These are phyloP conservation scores for Oryzaephilus surinamensis DNA, from an alignment of 1,140 invertebrate species.

Conservation along the genomic window DNA sequence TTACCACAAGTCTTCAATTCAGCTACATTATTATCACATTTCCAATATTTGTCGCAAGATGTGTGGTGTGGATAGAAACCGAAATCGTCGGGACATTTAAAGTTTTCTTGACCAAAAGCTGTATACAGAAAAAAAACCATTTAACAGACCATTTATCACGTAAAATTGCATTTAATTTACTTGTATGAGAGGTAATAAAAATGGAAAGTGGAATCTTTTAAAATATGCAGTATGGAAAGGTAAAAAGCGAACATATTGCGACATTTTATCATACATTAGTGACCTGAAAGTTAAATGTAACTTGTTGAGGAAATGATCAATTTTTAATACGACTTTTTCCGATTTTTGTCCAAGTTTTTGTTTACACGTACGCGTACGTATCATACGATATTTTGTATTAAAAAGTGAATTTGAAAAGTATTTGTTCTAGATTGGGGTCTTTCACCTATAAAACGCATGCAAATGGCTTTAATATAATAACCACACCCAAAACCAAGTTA, in stretches of 20 bases:
- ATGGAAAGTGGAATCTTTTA: conserved; percentile 13
- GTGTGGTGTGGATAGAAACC: conserved; percentile 84
- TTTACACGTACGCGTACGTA: too few relatives aligned
- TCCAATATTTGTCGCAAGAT: conserved; percentile 93
- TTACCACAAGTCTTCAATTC: conserved; percentile 90
- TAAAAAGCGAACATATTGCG: conserved; percentile 8
- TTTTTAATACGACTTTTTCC: too few relatives aligned
- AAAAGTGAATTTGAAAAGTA: conserved; percentile 14
- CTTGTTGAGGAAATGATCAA: too few relatives aligned
- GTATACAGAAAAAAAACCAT: conserved; percentile 34
- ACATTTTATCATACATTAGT: too few relatives aligned
- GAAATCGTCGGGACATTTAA: conserved; percentile 90
- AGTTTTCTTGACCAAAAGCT: conserved; percentile 65
- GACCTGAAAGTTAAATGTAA: too few relatives aligned
- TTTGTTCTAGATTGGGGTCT: conserved; percentile 13
- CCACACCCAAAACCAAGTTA: conserved; percentile 1
- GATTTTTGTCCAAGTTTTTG: too few relatives aligned
- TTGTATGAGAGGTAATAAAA: conserved; percentile 12
- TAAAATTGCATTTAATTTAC: too few relatives aligned
- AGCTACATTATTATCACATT: conserved; percentile 80
- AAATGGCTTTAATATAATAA: too few relatives aligned
- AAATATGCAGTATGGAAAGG: conserved; percentile 6
- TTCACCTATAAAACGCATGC: conserved; percentile 6
- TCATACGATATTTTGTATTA: conserved; percentile 2
- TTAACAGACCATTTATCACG: too few relatives aligned